Percentiles rank a stretch among this genome's conserved stretches.
Conservation (phyloP, 2,113 vertebrate species). For the Stegastes partitus region DNA sequence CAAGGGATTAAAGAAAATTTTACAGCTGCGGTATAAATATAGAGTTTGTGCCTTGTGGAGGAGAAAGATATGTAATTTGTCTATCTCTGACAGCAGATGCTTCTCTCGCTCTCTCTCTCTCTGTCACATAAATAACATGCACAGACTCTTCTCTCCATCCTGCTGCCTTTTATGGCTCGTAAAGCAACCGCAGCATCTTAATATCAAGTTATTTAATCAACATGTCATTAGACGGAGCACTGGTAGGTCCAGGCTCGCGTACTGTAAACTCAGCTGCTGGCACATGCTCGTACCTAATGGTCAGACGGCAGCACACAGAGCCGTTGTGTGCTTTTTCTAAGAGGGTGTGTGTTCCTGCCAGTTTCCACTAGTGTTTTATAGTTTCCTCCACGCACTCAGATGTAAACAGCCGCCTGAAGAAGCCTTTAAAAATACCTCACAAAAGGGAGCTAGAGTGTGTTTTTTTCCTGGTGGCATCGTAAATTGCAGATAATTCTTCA, state of each 20-base stretch:
- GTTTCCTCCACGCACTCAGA: slow-evolving; percentile 38
- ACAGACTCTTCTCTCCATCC: slow-evolving; percentile 18
- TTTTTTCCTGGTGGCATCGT: slow-evolving; percentile 12
- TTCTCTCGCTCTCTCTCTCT: slow-evolving; percentile 10
- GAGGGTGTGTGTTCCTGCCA: slow-evolving; percentile 33
- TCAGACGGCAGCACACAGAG: slow-evolving; percentile 16
- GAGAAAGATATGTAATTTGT: slow-evolving; percentile 35
- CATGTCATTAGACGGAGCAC: slow-evolving; percentile 65
- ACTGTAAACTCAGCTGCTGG: slow-evolving; percentile 69
- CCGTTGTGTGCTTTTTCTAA: slow-evolving; percentile 18
- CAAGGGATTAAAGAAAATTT: slow-evolving; percentile 10
- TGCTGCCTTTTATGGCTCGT: slow-evolving; percentile 72
- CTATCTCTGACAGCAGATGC: slow-evolving; percentile 30
- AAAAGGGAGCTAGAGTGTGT: not conserved
- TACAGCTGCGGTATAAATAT: slow-evolving; percentile 48
- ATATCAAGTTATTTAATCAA: slow-evolving; percentile 77
- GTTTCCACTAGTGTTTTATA: slow-evolving; percentile 49
- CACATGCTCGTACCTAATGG: slow-evolving; percentile 15
- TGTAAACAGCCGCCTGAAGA: slow-evolving; percentile 37
- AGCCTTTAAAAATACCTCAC: slow-evolving; percentile 48
- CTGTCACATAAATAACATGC: slow-evolving; percentile 50
- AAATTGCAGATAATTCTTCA: not conserved
- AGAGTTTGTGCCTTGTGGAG: slow-evolving; percentile 11
- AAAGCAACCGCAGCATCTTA: slow-evolving; percentile 53
- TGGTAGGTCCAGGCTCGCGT: slow-evolving; percentile 22